Percentiles rank a stretch among this genome's conserved stretches.
These are phyloP conservation scores for Seriola aureovittata DNA, from an alignment of 2,113 vertebrate genomes.

Conservation along the genomic window DNA sequence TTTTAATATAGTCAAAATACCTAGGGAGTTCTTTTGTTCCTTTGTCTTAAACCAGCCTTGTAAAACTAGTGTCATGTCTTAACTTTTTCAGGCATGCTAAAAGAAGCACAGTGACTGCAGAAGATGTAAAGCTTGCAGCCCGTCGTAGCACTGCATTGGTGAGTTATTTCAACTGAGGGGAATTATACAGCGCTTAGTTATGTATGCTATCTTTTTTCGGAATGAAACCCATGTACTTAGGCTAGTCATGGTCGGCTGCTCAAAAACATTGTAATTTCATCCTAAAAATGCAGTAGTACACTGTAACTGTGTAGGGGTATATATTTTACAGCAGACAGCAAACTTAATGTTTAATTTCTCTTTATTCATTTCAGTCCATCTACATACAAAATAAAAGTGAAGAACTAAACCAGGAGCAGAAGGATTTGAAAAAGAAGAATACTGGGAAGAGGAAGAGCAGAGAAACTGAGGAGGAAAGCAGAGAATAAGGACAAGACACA, in stretches of 20 bases:
- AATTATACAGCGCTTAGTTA: neutral
- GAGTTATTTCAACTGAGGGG: constrained; percentile 62
- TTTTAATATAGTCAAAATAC: neutral
- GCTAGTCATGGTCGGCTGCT: neutral
- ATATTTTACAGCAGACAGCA: constrained; percentile 61
- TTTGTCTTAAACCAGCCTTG: neutral
- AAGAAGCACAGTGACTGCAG: constrained; percentile 88
- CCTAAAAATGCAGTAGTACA: neutral
- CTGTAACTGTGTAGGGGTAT: neutral
- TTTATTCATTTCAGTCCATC: constrained; percentile 76
- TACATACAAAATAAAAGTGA: constrained; percentile 85
- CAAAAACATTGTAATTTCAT: neutral
- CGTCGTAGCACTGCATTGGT: constrained; percentile 93
- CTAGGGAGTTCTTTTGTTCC: neutral
- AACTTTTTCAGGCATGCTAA: constrained; percentile 90
- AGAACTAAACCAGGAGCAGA: constrained; percentile 82
- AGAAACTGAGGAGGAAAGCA: constrained; percentile 73
- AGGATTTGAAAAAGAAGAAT: constrained; percentile 78
- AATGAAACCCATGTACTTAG: neutral
- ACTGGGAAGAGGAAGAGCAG: constrained; percentile 79
- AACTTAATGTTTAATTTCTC: constrained; percentile 42
- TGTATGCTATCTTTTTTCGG: neutral
- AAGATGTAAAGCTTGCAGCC: constrained; percentile 93
- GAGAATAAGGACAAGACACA: constrained; percentile 67
- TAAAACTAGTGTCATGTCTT: neutral